phyloP scores from a whole-genome alignment of 1,140 invertebrate genomes.

The Caerostris extrusa region DNA sequence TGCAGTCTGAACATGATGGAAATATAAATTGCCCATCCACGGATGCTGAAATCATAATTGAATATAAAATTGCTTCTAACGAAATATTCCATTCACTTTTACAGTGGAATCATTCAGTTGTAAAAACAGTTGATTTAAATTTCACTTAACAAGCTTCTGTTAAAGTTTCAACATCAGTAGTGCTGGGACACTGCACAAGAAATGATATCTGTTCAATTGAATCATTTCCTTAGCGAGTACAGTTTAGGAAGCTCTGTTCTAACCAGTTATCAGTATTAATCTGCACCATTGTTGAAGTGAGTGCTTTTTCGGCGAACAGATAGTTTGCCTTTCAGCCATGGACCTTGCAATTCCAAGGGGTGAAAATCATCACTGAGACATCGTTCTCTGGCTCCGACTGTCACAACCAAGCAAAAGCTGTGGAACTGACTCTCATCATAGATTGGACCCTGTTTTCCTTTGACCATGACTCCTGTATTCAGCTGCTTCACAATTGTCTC shows the following conservation, averaged over 20 bases:
- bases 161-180: neutral
- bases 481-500: slow-evolving; percentile 96
- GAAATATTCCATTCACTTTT: neutral
- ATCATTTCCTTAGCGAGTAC: neutral
- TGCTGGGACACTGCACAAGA: neutral
- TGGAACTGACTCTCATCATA: slow-evolving; percentile 86
- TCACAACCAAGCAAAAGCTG: slow-evolving; percentile 96
- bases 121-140: neutral
- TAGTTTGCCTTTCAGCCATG: slow-evolving; percentile 95
- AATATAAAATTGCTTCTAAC: neutral
- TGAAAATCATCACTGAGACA: slow-evolving; percentile 96
- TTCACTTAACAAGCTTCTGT: neutral
- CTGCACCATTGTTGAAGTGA: slow-evolving; percentile 5
- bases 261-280: neutral
- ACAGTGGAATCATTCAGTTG: too few relatives aligned
- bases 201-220: neutral
- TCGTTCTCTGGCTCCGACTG: slow-evolving; percentile 94
- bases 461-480: slow-evolving; percentile 94
- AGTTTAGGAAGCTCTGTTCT: slow-evolving; percentile 34
- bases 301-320: slow-evolving; percentile 91
- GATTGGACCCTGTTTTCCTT: slow-evolving; percentile 91
- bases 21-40: neutral
- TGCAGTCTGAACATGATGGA: neutral
- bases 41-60: neutral
- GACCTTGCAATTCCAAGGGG: slow-evolving; percentile 94